These are phyloP conservation scores for Zaprionus lineosus DNA, from an alignment of 2,888 invertebrate genomes.

Conservation along the genomic window DNA sequence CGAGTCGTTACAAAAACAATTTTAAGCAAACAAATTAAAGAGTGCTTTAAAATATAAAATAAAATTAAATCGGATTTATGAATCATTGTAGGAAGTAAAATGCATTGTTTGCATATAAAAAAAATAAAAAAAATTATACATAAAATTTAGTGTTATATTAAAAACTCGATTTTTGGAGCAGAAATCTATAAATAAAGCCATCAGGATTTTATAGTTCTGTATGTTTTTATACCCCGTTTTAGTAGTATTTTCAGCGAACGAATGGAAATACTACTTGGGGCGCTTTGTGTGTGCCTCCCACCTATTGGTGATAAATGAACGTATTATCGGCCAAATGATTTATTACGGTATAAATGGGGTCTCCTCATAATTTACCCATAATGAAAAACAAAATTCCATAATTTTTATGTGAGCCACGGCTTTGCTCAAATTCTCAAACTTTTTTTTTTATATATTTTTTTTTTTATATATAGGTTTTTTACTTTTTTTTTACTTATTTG, in stretches of 20 bases:
- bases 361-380: conserved; percentile 47
- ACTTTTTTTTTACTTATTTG: conserved; percentile 28
- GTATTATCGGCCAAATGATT: conserved; percentile 65
- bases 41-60: not conserved
- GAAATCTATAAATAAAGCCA: no score
- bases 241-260: conserved; percentile 19
- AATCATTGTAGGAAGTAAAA: no score
- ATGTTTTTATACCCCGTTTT: no score
- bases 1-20: no score
- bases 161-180: no score
- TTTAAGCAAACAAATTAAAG: conserved; percentile 10
- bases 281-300: no score
- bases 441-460: not conserved
- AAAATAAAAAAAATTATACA: no score
- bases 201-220: no score
- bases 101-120: no score
- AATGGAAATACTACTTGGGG: conserved; percentile 10
- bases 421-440: no score
- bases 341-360: conserved; percentile 62
- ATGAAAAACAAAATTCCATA: conserved; percentile 53
- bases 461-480: not conserved
- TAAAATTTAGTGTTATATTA: no score
- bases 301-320: conserved; percentile 68
- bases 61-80: no score
- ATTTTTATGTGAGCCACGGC: conserved; percentile 67